Conservation (phyloP, 1,140 invertebrate species). For the Caenorhabditis remanei region DNA sequence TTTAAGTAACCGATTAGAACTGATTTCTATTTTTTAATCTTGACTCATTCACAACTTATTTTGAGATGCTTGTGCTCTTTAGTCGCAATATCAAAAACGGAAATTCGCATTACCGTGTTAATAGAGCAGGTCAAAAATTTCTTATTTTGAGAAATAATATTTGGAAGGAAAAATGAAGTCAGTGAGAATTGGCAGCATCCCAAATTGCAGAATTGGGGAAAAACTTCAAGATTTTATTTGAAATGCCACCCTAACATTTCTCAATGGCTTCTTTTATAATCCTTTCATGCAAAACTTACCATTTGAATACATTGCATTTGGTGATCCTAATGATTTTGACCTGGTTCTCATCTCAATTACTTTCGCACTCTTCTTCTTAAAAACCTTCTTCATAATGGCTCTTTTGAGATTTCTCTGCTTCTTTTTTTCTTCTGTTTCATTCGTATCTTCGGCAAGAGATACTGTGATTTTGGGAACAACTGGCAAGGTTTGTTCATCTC, state of each 20-base stretch:
- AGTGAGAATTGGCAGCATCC: background rate
- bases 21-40: no score
- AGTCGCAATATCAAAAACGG: background rate
- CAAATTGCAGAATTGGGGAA: background rate
- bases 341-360: background rate
- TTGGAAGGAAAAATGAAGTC: background rate
- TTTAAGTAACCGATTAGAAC: no score
- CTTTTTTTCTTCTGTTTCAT: background rate
- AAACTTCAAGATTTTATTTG: background rate
- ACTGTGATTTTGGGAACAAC: conserved; percentile 2
- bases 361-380: conserved; percentile 40
- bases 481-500: background rate
- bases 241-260: background rate
- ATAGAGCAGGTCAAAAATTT: background rate
- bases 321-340: conserved; percentile 6
- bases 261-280: background rate
- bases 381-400: conserved; percentile 37
- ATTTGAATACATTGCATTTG: background rate
- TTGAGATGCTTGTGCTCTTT: background rate
- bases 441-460: conserved; percentile 37
- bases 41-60: background rate
- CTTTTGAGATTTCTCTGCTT: conserved; percentile 20
- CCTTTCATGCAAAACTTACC: background rate
- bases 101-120: background rate
- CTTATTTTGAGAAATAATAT: background rate